These are phyloP conservation scores for Camptogramma bilineatum DNA, from an alignment of 2,888 invertebrate species.

Conservation along the genomic window DNA sequence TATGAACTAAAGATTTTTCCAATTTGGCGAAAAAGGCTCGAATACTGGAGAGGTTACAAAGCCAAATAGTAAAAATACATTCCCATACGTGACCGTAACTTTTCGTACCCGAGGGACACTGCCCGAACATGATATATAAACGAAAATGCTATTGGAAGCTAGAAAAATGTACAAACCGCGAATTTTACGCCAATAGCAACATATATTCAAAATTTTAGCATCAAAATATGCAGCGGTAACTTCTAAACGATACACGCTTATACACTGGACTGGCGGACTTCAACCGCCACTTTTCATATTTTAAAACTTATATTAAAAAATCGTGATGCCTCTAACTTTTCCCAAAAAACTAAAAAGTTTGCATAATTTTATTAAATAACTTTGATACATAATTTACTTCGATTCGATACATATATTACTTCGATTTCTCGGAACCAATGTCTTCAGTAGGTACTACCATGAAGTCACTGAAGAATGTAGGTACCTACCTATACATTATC, in stretches of 20 bases:
- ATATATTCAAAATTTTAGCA: slow-evolving; percentile 47
- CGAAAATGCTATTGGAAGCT: slow-evolving; percentile 58
- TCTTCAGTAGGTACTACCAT: too few species aligned
- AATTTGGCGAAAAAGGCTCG: slow-evolving; percentile 71
- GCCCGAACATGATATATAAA: slow-evolving; percentile 63
- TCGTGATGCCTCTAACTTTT: background rate
- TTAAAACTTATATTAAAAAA: slow-evolving; percentile 9
- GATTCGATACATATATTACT: too few species aligned
- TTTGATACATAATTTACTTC: too few species aligned
- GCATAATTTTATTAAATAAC: too few species aligned
- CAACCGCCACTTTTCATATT: slow-evolving; percentile 11
- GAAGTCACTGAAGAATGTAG: too few species aligned
- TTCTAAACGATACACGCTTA: slow-evolving; percentile 28
- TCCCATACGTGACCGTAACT: slow-evolving; percentile 69
- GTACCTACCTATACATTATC: too few species aligned
- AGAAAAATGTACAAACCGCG: slow-evolving; percentile 55
- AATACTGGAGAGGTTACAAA: slow-evolving; percentile 65
- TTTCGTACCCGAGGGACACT: slow-evolving; percentile 58
- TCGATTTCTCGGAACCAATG: too few species aligned
- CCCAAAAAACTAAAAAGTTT: background rate
- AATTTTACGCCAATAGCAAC: slow-evolving; percentile 52
- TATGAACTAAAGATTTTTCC: slow-evolving; percentile 67
- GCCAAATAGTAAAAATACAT: slow-evolving; percentile 73
- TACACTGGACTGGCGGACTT: slow-evolving; percentile 10
- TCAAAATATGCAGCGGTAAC: slow-evolving; percentile 34